These are phyloP conservation scores for Erynnis tages DNA, from an alignment of 2,888 invertebrate species.

Conservation along the genomic window DNA sequence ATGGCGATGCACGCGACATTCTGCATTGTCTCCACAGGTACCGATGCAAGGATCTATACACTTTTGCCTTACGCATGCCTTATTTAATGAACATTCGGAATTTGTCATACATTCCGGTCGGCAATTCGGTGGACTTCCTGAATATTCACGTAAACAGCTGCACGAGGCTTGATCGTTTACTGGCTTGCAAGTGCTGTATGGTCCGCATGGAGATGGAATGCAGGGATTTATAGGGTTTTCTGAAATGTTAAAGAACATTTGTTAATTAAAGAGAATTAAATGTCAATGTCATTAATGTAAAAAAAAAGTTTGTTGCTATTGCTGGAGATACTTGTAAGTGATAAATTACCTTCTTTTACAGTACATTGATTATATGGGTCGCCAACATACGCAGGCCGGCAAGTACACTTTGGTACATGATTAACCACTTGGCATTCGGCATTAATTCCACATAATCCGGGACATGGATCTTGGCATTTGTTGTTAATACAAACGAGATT, in stretches of 20 bases:
- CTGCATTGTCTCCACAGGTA: constrained; percentile 85
- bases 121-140: constrained; percentile 89
- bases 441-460: constrained; percentile 88
- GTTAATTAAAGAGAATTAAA: neutral
- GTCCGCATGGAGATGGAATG: constrained; percentile 89
- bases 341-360: constrained; percentile 56
- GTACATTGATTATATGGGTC: constrained; percentile 83
- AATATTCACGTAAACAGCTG: constrained; percentile 84
- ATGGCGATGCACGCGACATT: constrained; percentile 86
- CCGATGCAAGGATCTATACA: constrained; percentile 92
- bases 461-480: constrained; percentile 87
- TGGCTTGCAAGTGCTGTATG: constrained; percentile 86
- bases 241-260: constrained; percentile 32
- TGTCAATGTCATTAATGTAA: too few relatives aligned
- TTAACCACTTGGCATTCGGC: constrained; percentile 88
- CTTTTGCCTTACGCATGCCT: constrained; percentile 88
- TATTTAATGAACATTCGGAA: constrained; percentile 88
- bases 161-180: constrained; percentile 85
- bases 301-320: too few relatives aligned
- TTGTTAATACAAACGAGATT: constrained; percentile 85
- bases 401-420: constrained; percentile 89
- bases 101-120: constrained; percentile 90
- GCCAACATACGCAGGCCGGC: constrained; percentile 84
- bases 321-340: too few relatives aligned
- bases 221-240: constrained; percentile 83